Percentiles rank a stretch among this genome's conserved stretches.
phyloP scores from a whole-genome alignment of 1,140 invertebrate species.

The Drosophila nasuta region DNA sequence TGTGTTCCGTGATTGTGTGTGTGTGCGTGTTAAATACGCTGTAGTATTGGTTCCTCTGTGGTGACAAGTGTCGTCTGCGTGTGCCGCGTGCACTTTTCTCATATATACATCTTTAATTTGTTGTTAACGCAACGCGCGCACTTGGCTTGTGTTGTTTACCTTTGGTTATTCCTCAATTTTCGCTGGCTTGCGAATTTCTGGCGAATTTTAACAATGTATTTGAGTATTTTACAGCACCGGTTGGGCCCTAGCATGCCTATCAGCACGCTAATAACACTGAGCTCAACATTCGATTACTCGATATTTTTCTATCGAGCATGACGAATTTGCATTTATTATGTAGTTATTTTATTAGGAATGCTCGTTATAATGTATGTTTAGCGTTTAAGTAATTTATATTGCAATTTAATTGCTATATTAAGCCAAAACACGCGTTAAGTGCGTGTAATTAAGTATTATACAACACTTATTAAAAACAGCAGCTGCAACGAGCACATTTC shows the following conservation, averaged over 20 bases:
- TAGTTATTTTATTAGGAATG: background rate
- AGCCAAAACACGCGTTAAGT: background rate
- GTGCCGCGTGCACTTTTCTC: slow-evolving; percentile 53
- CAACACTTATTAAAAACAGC: slow-evolving; percentile 39
- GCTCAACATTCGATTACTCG: slow-evolving; percentile 42
- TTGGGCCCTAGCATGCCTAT: slow-evolving; percentile 36
- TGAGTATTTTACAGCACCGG: slow-evolving; percentile 51
- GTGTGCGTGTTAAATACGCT: slow-evolving; percentile 43
- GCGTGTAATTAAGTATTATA: background rate
- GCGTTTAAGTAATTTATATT: background rate
- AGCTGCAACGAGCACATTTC: slow-evolving; percentile 48
- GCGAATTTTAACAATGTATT: slow-evolving; percentile 58
- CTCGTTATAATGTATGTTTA: too few species aligned
- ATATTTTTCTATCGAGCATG: slow-evolving; percentile 4
- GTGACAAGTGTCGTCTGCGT: slow-evolving; percentile 71
- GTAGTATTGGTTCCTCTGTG: slow-evolving; percentile 47
- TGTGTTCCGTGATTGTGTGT: slow-evolving; percentile 21
- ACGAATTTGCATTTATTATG: background rate
- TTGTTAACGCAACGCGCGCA: slow-evolving; percentile 61
- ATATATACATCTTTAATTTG: slow-evolving; percentile 71
- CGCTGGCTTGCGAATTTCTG: slow-evolving; percentile 66
- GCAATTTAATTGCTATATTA: background rate
- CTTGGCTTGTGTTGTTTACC: slow-evolving; percentile 50
- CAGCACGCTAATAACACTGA: slow-evolving; percentile 27
- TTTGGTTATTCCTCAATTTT: slow-evolving; percentile 63